Percentiles rank a stretch among this genome's conserved stretches.
These are phyloP conservation scores for Hydra vulgaris DNA, from an alignment of 30 jellyfish, hydroid and myxozoan species.

Conservation along the genomic window DNA sequence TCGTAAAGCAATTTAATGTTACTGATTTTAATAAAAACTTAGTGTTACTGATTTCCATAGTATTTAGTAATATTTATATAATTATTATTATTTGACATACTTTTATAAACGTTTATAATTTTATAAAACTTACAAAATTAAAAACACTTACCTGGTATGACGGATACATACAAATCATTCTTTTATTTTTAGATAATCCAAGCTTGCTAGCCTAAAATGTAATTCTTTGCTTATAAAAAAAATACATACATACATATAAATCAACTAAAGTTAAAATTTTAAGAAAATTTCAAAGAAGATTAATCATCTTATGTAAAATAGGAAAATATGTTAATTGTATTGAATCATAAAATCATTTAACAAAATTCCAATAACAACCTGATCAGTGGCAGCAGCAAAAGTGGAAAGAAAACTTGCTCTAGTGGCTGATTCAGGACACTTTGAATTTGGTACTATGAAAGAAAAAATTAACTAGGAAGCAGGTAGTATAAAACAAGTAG, in stretches of 20 bases:
- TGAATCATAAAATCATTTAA: too few relatives aligned
- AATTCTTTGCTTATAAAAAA: neutral
- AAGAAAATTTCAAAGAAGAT: neutral
- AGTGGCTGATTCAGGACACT: slow-evolving; percentile 77
- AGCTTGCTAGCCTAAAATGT: slow-evolving; percentile 71
- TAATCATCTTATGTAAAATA: neutral
- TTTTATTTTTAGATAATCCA: slow-evolving; percentile 77
- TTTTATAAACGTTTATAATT: too few relatives aligned
- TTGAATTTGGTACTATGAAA: slow-evolving; percentile 36
- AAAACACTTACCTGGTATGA: slow-evolving; percentile 59
- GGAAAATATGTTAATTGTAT: neutral
- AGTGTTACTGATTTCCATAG: too few relatives aligned
- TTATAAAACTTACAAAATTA: too few relatives aligned
- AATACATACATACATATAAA: neutral
- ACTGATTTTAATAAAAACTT: too few relatives aligned
- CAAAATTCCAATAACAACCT: slow-evolving; percentile 49
- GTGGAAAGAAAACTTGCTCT: slow-evolving; percentile 91
- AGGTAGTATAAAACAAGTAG: neutral
- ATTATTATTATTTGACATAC: too few relatives aligned
- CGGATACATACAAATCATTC: slow-evolving; percentile 72
- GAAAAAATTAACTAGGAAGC: too few relatives aligned
- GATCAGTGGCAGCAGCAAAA: slow-evolving; percentile 92
- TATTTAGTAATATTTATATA: too few relatives aligned
- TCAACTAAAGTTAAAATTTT: neutral
- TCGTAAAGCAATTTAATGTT: too few relatives aligned